phyloP scores from a whole-genome alignment of 2,797 vertebrate species.

The Coendou prehensilis region DNA sequence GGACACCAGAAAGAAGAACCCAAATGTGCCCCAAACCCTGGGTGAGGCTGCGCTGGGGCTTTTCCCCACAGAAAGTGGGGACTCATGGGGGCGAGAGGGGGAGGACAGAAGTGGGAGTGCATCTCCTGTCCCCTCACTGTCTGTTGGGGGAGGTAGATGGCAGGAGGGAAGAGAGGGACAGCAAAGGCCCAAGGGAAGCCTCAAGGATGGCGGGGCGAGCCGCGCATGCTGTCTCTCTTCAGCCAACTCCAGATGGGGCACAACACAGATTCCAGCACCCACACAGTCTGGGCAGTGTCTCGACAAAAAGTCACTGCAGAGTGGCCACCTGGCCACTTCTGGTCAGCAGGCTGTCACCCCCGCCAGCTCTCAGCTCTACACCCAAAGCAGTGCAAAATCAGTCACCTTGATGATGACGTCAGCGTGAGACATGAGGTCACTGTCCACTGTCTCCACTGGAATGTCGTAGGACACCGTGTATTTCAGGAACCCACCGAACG shows the following conservation, averaged over 20 bases:
- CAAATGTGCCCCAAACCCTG: accelerated
- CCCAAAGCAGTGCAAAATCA: not conserved
- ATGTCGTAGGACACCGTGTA: slow-evolving; percentile 93
- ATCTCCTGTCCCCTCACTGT: accelerated
- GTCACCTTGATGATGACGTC: slow-evolving; percentile 95
- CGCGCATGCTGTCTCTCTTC: too few species aligned
- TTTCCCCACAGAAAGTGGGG: not conserved
- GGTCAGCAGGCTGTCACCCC: accelerated
- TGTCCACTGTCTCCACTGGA: slow-evolving; percentile 91
- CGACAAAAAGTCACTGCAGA: not conserved
- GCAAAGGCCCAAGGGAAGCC: not conserved
- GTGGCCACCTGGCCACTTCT: not conserved
- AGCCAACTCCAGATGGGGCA: not conserved
- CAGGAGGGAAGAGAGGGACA: too few species aligned
- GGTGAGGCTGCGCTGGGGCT: not conserved
- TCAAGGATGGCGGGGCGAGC: not conserved
- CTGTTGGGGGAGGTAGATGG: not conserved
- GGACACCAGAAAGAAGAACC: not conserved
- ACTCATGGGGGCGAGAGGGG: not conserved
- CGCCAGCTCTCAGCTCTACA: not conserved
- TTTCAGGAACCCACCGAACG: slow-evolving; percentile 94
- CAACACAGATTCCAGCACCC: not conserved
- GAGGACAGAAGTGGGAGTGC: accelerated
- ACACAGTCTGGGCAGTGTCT: accelerated
- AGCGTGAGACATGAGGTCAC: slow-evolving; percentile 88